Evolutionary conservation across 2,888 invertebrate species (phyloP), one percentile per base, ranked within the genome.

Genomic region (Drosophila buzzatii): DNA sequence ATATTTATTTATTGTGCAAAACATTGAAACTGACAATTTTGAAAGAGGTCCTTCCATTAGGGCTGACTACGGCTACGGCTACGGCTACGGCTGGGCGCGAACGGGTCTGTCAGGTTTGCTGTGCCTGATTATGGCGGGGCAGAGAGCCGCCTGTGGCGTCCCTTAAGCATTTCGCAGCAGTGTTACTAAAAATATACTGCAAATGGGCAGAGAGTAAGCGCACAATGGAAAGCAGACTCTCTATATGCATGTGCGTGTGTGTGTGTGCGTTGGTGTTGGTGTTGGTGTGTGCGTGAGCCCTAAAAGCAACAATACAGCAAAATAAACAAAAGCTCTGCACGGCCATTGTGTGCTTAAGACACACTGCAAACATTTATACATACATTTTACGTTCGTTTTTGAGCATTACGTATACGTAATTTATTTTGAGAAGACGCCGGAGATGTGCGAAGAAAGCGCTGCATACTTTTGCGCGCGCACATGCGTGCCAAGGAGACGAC

Each of bases 241-340:
- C 5, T n/a, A 16, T 1, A 27, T 27, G 1, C 27, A n/a, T 41
- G 10, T 9, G 33, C 31, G 41, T 33, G 35, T 1, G 41, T 18
- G 31, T 23, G 45, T 41, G 20, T 4, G 42, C 6, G 53, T 31
- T 31, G 14, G 63, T 42, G 31, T 53, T n/a, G n/a, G 42, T 49
- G 31, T 44, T 7, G 53, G 53, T 16, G 47, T 41, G 27, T 45
- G 57, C 12, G 44, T 52, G 41, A 45, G 58, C 56, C 53, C 59
- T 60, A 57, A 73, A 73, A 71, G 70, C 65, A 84, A 74, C 65
- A 71, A 75, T 52, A 73, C 68, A 65, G 57, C 56, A 70, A 76
- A 77, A 64, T 74, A 88, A 85, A 84, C 82, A 88, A 87, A 85
- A 88, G 86, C 78, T 77, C 74, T 70, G 85, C 83, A 66, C 70